Base-by-base conservation (phyloP, 2,888 invertebrate genomes). In the Drosophila vallismaia region DNA sequence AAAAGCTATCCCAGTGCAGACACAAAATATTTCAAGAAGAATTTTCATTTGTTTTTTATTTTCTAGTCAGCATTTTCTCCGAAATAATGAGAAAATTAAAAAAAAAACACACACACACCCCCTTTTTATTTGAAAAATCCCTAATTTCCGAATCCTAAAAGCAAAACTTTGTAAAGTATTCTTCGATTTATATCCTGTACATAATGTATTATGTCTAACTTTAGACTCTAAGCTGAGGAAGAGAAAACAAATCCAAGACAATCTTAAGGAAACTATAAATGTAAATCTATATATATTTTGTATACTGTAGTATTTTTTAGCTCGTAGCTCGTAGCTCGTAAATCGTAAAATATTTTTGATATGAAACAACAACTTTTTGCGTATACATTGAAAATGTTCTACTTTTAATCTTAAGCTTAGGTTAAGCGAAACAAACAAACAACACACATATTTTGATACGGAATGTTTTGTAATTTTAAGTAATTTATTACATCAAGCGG, bases 381-480 rank as follows among this genome's bases (percentile, higher is more conserved):
- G 66, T 62, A 81, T 71, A 70, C 87, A 86, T 86, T 86, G 73
- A 77, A 85, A 86, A 86, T 83, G 86, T 86, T 79, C 64, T 56
- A 53, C 67, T 33, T 33, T 29, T 26, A 52, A 56, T 44, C 72
- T 46, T 53, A 26, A 28, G 28, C 5, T 54, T 42, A 66, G 44
- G 50, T 12, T 48, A 56, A 29, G 48, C 60, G 33, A 53, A 54
- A 19, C 42, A 56, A 29, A 44, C 60, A 29, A 53, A 54, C 36
- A 44, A 50, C 19, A 19, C 40, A 42, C 52, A 66, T 88, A 82
- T 84, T 86, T 88, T 88, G 77, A 83, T 82, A 86, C 76, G 76
- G 71, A 88, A 83, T 89, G 89, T 89, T 89, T 89, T 89, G 78
- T 89, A 88, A 76, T 89, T 86, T 83, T 88, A 88, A 88, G 87